Evolutionary conservation across 1,140 invertebrate genomes (phyloP), one percentile per base, ranked within the genome.

Genomic region (Meteorus sp.): DNA sequence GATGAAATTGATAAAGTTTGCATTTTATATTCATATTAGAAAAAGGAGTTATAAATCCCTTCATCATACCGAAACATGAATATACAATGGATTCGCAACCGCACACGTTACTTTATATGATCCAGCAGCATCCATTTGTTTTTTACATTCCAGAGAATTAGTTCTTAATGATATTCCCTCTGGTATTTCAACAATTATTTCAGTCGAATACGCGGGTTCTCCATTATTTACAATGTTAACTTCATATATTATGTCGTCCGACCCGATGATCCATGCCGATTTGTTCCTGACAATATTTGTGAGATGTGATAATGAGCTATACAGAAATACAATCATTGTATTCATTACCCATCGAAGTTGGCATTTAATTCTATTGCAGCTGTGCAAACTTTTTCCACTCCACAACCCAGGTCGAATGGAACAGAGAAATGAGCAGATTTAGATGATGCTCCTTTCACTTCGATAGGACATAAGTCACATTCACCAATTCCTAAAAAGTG

Each of bases 321-420:
- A 20, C 45, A 50, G 23, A 9, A 20, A 20, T 15, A 33, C 41
- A 52, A 41, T 27, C 17, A 37, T 53, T 41, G 27, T 35, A 48
- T 45, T 25, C 7, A 47, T 35, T 13, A 68, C 31, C 37, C 69
- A 60, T 9, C 13, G 3, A 27, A 62, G 31, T 39, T 62, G 3
- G 65, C 62, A 15, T 47, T 35, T 1, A 71, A 54, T 5, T 72
- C 66, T 60, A 82, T 66, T 23, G 76, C 73, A 2, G 79, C 75
- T 15, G 72, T 69, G 23, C 81, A 82, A 9, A 80, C 61, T 37
- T 72, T 72, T 13, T 76, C 75, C 13, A 65, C 64, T 9, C 78
- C 76, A 56, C 77, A 78, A 64, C 15, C 79, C 64, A 47, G 80
- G 62, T 69, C 72, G 66, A 66, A 82, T 63, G 64, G 73, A 68